Evolutionary conservation across 2,888 invertebrate species (phyloP).

Genomic region (Drosophila borealis): DNA sequence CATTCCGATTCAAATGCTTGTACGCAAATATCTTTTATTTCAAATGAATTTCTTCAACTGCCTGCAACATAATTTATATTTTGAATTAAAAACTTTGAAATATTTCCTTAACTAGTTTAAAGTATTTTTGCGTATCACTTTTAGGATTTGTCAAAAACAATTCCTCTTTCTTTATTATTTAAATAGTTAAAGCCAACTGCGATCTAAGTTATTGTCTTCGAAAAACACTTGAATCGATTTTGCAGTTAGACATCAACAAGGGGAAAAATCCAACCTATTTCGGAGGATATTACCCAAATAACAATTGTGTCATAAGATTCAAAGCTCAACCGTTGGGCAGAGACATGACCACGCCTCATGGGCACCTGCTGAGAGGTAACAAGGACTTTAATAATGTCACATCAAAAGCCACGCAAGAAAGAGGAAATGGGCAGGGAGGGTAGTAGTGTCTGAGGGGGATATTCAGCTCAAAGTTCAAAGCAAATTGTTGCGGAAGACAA

Average conservation of each 20-base stretch:
- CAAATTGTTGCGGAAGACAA: conserved; percentile 81
- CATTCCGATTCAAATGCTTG: too few species aligned
- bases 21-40: too few species aligned
- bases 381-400: conserved; percentile 46
- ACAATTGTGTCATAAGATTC: conserved; percentile 17
- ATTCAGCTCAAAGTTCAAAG: conserved; percentile 67
- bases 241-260: neutral
- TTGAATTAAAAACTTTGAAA: too few species aligned
- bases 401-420: conserved; percentile 36
- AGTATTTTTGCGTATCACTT: too few species aligned
- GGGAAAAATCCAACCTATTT: neutral
- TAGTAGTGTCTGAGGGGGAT: neutral
- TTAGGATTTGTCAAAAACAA: neutral
- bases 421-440: neutral
- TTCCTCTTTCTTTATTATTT: neutral
- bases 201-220: too few species aligned
- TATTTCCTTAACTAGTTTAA: too few species aligned
- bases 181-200: neutral
- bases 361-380: conserved; percentile 54
- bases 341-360: conserved; percentile 39
- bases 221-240: neutral
- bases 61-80: too few species aligned
- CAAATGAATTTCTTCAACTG: too few species aligned
- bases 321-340: conserved; percentile 25
- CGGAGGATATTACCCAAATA: neutral